phyloP scores from a whole-genome alignment of 2,888 invertebrate genomes.

The Cheilosia soror region DNA sequence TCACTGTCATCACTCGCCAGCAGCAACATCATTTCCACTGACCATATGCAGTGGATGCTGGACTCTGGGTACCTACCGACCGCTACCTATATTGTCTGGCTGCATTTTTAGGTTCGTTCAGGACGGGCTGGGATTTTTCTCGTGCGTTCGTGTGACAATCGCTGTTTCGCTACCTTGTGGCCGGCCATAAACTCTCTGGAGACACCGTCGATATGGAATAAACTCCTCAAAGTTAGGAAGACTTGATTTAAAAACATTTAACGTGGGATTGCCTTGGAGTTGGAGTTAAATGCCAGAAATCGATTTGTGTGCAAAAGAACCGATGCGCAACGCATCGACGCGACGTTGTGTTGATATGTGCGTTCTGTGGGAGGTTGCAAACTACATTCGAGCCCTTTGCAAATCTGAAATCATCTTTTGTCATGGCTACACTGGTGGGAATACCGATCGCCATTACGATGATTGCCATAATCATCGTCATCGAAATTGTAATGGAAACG shows the following conservation, averaged over 20 bases:
- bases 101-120: conserved; percentile 53
- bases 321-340: background rate
- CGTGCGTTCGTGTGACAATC: conserved; percentile 72
- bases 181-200: conserved; percentile 66
- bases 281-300: conserved; percentile 67
- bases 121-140: conserved; percentile 31
- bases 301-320: conserved; percentile 40
- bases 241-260: conserved; percentile 66
- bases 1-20: conserved; percentile 69
- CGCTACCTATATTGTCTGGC: background rate
- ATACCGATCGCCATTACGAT: conserved; percentile 41
- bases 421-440: conserved; percentile 51
- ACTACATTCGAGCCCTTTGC: conserved; percentile 1
- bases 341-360: background rate
- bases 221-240: conserved; percentile 72
- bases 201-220: conserved; percentile 71
- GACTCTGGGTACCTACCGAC: conserved; percentile 1
- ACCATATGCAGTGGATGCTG: conserved; percentile 46
- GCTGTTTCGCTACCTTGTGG: conserved; percentile 69
- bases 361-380: conserved; percentile 53
- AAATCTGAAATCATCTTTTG: conserved; percentile 40
- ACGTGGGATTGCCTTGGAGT: conserved; percentile 43
- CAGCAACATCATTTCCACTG: conserved; percentile 63
- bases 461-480: conserved; percentile 54
- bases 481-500: conserved; percentile 66